Evolutionary conservation across 2,113 vertebrate species (phyloP).

Genomic region (Urocitellus parryii): DNA sequence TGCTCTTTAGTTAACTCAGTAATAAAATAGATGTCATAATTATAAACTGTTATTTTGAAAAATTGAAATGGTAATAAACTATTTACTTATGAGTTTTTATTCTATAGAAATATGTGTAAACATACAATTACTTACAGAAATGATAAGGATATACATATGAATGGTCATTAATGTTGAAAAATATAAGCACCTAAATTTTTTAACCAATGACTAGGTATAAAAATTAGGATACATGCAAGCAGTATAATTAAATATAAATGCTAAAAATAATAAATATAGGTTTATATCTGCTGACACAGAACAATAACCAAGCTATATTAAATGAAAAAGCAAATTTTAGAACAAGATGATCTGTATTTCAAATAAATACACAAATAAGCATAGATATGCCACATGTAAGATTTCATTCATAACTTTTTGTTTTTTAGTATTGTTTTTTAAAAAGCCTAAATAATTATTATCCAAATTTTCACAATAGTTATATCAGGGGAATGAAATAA

Average conservation of each 20-base stretch:
- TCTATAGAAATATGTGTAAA: neutral
- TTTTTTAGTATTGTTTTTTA: neutral
- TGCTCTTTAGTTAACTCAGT: neutral
- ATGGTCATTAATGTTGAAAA: neutral
- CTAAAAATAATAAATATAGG: neutral
- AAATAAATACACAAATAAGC: neutral
- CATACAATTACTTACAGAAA: neutral
- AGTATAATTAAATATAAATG: neutral
- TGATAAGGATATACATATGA: neutral
- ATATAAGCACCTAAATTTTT: neutral
- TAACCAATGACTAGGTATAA: neutral
- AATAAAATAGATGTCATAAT: neutral
- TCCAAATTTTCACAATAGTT: neutral
- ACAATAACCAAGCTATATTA: neutral
- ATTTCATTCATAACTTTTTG: neutral
- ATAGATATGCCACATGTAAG: neutral
- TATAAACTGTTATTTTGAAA: neutral
- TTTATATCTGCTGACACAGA: neutral
- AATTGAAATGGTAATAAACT: constrained; percentile 33
- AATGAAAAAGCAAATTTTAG: constrained; percentile 21
- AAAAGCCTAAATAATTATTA: neutral
- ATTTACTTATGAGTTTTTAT: neutral
- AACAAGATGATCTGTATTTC: neutral
- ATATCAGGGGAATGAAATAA: neutral
- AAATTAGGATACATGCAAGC: neutral